These are phyloP conservation scores for Coendou prehensilis DNA, from an alignment of 2,797 vertebrate species.

Conservation along the genomic window DNA sequence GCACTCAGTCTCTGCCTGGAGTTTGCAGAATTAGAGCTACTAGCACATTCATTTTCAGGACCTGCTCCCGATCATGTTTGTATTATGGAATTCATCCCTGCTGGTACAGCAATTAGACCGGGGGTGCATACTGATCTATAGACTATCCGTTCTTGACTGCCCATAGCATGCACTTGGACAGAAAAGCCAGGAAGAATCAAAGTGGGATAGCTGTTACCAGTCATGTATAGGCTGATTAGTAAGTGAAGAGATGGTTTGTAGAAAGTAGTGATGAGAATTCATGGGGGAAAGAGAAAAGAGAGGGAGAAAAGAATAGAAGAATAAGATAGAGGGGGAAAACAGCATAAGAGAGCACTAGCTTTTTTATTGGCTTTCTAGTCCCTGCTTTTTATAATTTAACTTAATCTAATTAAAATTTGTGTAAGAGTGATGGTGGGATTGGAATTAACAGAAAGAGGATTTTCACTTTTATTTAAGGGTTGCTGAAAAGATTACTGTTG, in stretches of 20 bases:
- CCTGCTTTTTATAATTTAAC: neutral
- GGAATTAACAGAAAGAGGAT: slow-evolving; percentile 29
- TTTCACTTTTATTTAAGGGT: slow-evolving; percentile 42
- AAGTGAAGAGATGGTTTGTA: slow-evolving; percentile 12
- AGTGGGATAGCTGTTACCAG: slow-evolving; percentile 1
- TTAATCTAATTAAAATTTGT: slow-evolving; percentile 48
- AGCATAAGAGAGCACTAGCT: neutral
- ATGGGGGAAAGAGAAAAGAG: neutral
- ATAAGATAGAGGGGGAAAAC: neutral
- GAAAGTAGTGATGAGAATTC: slow-evolving; percentile 44
- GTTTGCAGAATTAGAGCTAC: neutral
- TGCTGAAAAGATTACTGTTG: slow-evolving; percentile 38
- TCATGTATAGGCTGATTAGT: neutral
- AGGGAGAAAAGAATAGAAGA: neutral
- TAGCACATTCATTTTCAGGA: slow-evolving; percentile 13
- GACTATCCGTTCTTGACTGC: slow-evolving; percentile 23
- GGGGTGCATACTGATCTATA: neutral
- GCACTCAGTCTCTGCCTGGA: neutral
- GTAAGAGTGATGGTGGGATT: neutral
- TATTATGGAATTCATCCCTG: slow-evolving; percentile 18
- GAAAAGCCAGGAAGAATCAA: slow-evolving; percentile 40
- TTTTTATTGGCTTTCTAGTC: slow-evolving; percentile 50
- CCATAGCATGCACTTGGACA: slow-evolving; percentile 1
- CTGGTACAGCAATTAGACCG: neutral
- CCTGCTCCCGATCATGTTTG: neutral